These are phyloP conservation scores for Eriosoma lanigerum DNA, from an alignment of 1,140 invertebrate genomes.

Conservation along the genomic window DNA sequence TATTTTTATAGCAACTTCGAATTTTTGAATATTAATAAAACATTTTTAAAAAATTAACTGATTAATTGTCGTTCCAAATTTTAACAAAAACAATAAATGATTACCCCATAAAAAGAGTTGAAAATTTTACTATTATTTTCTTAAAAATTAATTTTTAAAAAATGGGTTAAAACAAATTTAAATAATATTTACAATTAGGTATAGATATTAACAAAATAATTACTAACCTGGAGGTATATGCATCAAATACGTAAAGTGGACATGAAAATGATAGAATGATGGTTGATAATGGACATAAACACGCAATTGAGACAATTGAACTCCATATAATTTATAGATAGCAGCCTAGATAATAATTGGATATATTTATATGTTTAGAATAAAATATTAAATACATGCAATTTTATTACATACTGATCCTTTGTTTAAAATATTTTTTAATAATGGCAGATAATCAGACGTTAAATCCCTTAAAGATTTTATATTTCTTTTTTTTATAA, in stretches of 20 bases:
- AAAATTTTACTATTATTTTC: too few species aligned
- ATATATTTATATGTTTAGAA: neutral
- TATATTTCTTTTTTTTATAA: slow-evolving; percentile 72
- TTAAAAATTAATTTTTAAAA: too few species aligned
- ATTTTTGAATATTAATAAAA: too few species aligned
- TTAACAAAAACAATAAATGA: too few species aligned
- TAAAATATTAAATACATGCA: neutral
- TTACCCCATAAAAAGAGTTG: too few species aligned
- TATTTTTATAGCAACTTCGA: too few species aligned
- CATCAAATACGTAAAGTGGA: slow-evolving; percentile 86
- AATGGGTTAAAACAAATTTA: too few species aligned
- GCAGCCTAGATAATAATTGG: slow-evolving; percentile 63
- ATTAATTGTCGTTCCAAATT: too few species aligned
- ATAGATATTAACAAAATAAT: slow-evolving; percentile 2
- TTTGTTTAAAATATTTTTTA: slow-evolving; percentile 78
- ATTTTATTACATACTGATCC: slow-evolving; percentile 68
- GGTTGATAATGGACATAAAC: slow-evolving; percentile 95
- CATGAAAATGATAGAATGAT: slow-evolving; percentile 93
- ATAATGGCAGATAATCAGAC: slow-evolving; percentile 73
- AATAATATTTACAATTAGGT: too few species aligned
- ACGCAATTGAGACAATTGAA: slow-evolving; percentile 72
- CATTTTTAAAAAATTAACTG: too few species aligned
- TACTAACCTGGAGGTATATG: slow-evolving; percentile 75
- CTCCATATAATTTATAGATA: slow-evolving; percentile 77
- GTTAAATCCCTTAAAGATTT: slow-evolving; percentile 83